Evolutionary conservation across 2,113 vertebrate species (phyloP).

Genomic region (Heloderma charlesbogerti): DNA sequence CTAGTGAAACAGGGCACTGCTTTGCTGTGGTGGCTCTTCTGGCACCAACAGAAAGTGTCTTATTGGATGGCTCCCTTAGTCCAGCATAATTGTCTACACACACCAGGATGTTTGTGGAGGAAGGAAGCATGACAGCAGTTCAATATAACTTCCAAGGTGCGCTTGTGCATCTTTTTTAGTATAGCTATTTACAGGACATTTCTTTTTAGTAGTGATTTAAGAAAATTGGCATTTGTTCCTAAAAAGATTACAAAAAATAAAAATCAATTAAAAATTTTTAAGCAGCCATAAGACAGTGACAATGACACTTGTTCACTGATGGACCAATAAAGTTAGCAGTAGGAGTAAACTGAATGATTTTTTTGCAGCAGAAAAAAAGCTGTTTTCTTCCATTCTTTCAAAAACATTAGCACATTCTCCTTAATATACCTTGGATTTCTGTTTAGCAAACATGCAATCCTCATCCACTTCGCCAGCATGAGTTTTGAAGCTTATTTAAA

Average conservation of each 20-base stretch:
- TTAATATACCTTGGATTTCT: neutral
- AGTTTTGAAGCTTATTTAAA: neutral
- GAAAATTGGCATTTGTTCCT: neutral
- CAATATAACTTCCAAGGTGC: neutral
- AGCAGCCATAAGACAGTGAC: rapidly evolving
- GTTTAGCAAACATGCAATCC: neutral
- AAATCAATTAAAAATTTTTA: neutral
- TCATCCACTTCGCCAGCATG: neutral
- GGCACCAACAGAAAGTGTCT: neutral
- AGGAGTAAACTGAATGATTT: rapidly evolving
- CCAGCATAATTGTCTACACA: neutral
- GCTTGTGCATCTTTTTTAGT: slow-evolving; percentile 26
- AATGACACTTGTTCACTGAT: rapidly evolving
- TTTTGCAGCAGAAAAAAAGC: neutral
- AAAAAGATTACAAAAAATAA: neutral
- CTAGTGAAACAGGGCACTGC: rapidly evolving
- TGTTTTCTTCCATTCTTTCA: neutral
- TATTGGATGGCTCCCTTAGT: neutral
- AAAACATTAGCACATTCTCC: rapidly evolving
- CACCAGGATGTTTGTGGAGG: neutral
- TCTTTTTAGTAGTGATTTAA: neutral
- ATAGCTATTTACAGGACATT: slow-evolving; percentile 53
- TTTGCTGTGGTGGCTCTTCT: rapidly evolving
- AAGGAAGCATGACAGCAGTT: rapidly evolving
- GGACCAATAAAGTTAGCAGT: rapidly evolving